These are phyloP conservation scores for Allolobophora icterica DNA, from an alignment of 2,888 invertebrate genomes.

Conservation along the genomic window DNA sequence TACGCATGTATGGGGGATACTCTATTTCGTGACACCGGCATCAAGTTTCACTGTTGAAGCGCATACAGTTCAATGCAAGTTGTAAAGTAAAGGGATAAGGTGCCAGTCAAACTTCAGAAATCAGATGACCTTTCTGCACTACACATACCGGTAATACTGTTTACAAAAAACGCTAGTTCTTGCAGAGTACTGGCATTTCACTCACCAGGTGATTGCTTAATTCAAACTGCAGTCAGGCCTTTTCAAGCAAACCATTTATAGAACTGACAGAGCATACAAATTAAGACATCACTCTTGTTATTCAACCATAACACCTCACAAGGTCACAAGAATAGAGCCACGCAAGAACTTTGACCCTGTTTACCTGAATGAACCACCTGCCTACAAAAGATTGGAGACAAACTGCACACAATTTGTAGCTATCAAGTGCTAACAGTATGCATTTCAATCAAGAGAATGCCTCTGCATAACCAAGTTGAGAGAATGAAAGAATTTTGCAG, in stretches of 20 bases:
- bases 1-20: too few species aligned
- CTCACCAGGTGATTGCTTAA: not conserved
- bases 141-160: not conserved
- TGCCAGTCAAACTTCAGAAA: not conserved
- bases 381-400: not conserved
- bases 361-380: not conserved
- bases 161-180: not conserved
- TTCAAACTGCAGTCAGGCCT: not conserved
- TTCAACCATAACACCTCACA: not conserved
- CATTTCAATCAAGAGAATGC: not conserved
- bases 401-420: not conserved
- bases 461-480: not conserved
- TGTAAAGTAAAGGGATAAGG: too few species aligned
- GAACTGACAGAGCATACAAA: not conserved
- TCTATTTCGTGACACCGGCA: too few species aligned
- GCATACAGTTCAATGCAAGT: too few species aligned
- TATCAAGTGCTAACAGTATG: not conserved
- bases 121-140: not conserved
- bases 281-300: not conserved
- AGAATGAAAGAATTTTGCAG: not conserved
- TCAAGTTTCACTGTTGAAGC: too few species aligned
- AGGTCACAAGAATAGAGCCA: not conserved
- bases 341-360: slow-evolving; percentile 9
- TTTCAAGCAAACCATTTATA: not conserved
- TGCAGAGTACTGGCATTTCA: not conserved